These are phyloP conservation scores for Ibycter americanus DNA, from an alignment of 2,797 vertebrate species.

Conservation along the genomic window DNA sequence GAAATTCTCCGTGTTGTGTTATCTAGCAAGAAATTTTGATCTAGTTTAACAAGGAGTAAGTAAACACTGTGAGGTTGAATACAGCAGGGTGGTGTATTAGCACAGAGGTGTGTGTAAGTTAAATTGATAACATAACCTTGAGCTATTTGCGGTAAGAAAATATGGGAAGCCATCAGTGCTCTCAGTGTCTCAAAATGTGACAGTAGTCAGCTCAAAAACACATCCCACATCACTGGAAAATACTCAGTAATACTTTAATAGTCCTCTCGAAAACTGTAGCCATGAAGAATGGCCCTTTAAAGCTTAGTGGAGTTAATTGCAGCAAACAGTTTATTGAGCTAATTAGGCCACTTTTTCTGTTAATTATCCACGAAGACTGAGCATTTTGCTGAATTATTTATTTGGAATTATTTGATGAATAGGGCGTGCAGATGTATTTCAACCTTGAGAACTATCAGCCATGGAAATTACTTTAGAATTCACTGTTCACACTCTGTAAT, in stretches of 20 bases:
- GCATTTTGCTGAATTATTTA: neutral
- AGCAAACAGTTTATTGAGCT: neutral
- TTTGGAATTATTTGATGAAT: slow-evolving; percentile 34
- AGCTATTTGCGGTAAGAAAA: neutral
- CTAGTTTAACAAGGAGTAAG: neutral
- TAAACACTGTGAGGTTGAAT: neutral
- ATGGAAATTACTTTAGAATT: neutral
- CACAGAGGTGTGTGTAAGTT: neutral
- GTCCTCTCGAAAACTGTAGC: neutral
- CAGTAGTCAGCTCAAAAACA: neutral
- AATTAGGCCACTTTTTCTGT: neutral
- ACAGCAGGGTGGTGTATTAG: neutral
- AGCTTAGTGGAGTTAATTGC: neutral
- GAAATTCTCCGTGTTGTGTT: neutral
- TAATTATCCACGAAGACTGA: neutral
- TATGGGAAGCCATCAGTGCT: neutral
- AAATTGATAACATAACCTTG: neutral
- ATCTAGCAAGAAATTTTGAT: neutral
- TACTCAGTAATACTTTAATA: neutral
- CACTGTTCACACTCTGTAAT: neutral
- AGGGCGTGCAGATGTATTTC: neutral
- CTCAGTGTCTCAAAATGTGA: neutral
- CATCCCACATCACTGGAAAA: neutral
- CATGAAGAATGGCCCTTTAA: neutral
- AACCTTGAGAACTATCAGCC: neutral